Percentiles rank a stretch among this genome's conserved stretches.
These are phyloP conservation scores for Pollimyrus isidori DNA, from an alignment of 2,113 vertebrate species.

Conservation along the genomic window DNA sequence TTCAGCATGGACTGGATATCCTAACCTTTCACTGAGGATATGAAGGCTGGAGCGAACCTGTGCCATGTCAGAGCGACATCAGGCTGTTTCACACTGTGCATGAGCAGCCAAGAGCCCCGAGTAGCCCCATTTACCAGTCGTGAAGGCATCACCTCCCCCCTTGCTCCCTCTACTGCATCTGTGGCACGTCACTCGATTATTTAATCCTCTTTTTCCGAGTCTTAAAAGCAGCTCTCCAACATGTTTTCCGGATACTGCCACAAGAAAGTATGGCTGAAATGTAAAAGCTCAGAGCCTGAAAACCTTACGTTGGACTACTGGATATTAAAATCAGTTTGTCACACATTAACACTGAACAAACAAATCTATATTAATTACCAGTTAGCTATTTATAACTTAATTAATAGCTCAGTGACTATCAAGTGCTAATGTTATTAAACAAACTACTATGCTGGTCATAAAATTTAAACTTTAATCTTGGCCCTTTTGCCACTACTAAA, in stretches of 20 bases:
- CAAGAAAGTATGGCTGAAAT: background rate
- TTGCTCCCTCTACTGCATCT: background rate
- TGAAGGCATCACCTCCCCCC: background rate
- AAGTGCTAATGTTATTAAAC: background rate
- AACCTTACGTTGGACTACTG: background rate
- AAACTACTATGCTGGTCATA: background rate
- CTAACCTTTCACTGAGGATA: background rate
- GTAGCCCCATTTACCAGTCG: background rate
- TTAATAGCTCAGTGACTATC: background rate
- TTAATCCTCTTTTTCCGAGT: background rate
- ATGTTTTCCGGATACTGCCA: background rate
- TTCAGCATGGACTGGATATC: background rate
- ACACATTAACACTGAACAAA: background rate
- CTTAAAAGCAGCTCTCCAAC: background rate
- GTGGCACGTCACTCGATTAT: background rate
- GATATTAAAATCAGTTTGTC: background rate
- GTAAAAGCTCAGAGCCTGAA: background rate
- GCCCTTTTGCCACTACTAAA: background rate
- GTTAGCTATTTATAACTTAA: background rate
- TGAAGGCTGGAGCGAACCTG: background rate
- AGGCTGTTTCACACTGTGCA: background rate
- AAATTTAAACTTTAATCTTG: constrained; percentile 1
- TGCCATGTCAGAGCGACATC: background rate
- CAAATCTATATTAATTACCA: background rate
- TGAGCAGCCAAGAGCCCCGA: background rate